Base-by-base conservation (phyloP, 1,140 invertebrate species). In the Drosophila chauvacae region DNA sequence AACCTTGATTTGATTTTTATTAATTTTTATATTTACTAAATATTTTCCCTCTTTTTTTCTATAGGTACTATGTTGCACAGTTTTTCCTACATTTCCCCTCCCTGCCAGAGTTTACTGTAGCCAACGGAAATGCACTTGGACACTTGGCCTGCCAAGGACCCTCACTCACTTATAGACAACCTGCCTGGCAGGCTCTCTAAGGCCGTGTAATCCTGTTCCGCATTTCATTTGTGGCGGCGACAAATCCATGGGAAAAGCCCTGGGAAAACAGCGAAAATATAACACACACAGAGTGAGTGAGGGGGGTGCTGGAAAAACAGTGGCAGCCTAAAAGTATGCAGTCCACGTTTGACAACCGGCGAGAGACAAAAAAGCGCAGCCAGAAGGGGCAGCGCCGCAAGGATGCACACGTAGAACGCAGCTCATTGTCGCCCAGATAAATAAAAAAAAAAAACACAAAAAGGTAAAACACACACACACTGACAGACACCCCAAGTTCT, bases 341-440 rank as follows among this genome's bases (percentile, higher is more conserved):
- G 65, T 55, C 50, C 81, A 90, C 85, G 85, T 90, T 90, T 85
- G 84, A 85, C 77, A 84, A 70, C 45, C 59, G 26, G 14, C 62
- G 60, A 83, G 72, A 77, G 60, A 76, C 64, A 81, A 87, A 86
- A 85, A 85, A 81, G 82, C 62, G 77, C 81, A 80, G 72, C 51
- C 18, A 37, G 33, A n/a, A 26, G 74, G 28, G 74, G 30, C 60
- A 63, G 26, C 26, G 23, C 62, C 76, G 45, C 66, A 71, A 77
- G 62, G 66, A 81, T 86, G 83, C 79, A 87, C 83, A 87, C 77
- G 84, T 87, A 80, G 64, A 83, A 83, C 72, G 84, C 77, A 84
- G 73, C 80, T 88, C 84, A 88, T 88, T 88, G 84, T 83, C 80
- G 71, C 23, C 72, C 64, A 76, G 58, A 23, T 23, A 26, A 47